Evolutionary conservation across 2,888 invertebrate species (phyloP).

Genomic region (Dolomedes plantarius): DNA sequence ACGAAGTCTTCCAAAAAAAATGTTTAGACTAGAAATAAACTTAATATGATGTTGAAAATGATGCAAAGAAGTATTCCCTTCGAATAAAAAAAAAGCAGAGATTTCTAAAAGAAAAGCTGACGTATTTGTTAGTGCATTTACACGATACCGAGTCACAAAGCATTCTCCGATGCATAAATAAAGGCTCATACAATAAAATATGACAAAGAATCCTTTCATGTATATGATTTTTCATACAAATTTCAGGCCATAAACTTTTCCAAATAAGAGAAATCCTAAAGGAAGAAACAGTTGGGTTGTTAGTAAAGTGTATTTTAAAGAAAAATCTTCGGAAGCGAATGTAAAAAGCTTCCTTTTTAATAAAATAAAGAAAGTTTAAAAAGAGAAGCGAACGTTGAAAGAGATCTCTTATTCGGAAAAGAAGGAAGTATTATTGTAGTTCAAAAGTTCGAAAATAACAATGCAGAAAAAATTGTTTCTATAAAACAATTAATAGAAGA

Average conservation of each 20-base stretch:
- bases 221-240: conserved; percentile 8
- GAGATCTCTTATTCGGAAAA: not conserved
- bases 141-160: not conserved
- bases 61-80: too few species aligned
- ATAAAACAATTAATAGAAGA: too few species aligned
- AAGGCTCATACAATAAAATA: not conserved
- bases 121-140: too few species aligned
- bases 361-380: too few species aligned
- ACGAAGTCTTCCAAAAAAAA: too few species aligned
- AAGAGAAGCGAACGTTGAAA: not conserved
- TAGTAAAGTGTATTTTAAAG: not conserved
- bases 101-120: too few species aligned
- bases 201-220: not conserved
- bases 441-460: not conserved
- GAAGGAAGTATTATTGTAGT: not conserved
- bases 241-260: conserved; percentile 6
- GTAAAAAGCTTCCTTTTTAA: not conserved
- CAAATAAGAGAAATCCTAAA: not conserved
- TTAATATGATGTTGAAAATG: too few species aligned
- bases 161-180: not conserved
- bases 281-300: not conserved
- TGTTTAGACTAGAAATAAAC: too few species aligned
- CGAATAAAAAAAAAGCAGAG: too few species aligned
- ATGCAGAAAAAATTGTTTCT: too few species aligned
- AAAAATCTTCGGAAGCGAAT: not conserved